Percentiles rank a stretch among this genome's conserved stretches.
Evolutionary conservation across 2,888 invertebrate species (phyloP).

Genomic region (Neuroscelio doddi): DNA sequence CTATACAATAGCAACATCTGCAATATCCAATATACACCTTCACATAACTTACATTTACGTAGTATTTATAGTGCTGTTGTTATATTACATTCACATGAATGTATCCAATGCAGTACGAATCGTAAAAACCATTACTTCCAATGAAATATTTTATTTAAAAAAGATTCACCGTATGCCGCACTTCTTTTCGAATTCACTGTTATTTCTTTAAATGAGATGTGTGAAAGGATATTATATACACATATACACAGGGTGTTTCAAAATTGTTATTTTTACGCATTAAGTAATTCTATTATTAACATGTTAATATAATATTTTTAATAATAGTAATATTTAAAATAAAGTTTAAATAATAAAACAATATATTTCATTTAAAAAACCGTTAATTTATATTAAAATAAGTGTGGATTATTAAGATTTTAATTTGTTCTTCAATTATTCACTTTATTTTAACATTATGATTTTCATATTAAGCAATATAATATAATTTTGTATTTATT

Average conservation of each 20-base stretch:
- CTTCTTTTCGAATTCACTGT: constrained; percentile 14
- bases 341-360: no score
- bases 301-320: no score
- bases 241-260: constrained; percentile 33
- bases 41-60: constrained; percentile 41
- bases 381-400: no score
- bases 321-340: no score
- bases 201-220: constrained; percentile 15
- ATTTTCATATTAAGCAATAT: no score
- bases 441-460: no score
- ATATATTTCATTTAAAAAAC: no score
- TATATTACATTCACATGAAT: constrained; percentile 39
- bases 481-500: no score
- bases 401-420: no score
- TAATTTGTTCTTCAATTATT: no score
- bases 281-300: no score
- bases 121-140: constrained; percentile 29
- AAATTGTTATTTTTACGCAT: constrained; percentile 1
- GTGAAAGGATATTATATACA: constrained; percentile 24
- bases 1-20: constrained; percentile 44
- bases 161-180: constrained; percentile 20
- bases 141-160: constrained; percentile 31
- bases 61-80: constrained; percentile 40
- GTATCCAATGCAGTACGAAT: constrained; percentile 37
- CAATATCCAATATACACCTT: constrained; percentile 39